Percentiles rank a stretch among this genome's conserved stretches.
These are phyloP conservation scores for Pristionchus maxplancki DNA, from an alignment of 2,888 invertebrate genomes.

Conservation along the genomic window DNA sequence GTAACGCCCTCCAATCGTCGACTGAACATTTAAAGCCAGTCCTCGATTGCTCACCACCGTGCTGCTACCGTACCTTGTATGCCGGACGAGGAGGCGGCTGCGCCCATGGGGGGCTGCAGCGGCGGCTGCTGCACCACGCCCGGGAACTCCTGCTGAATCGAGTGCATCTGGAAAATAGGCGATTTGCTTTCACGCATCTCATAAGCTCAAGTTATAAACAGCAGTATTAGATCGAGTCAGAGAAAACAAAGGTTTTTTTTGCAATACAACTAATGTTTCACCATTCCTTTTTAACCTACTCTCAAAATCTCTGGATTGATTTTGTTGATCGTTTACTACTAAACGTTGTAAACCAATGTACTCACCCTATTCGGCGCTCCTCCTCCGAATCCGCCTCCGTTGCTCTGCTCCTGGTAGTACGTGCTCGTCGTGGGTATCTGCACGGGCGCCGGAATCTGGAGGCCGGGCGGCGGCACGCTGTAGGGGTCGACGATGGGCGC, in stretches of 20 bases:
- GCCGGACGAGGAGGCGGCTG: neutral
- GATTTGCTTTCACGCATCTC: neutral
- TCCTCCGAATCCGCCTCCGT: constrained; percentile 8
- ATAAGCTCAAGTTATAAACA: too few relatives aligned
- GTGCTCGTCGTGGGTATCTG: neutral
- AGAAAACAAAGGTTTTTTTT: too few relatives aligned
- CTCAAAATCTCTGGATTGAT: too few relatives aligned
- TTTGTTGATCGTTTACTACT: too few relatives aligned
- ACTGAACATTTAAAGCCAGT: too few relatives aligned
- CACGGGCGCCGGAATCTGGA: neutral
- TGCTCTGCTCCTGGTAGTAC: constrained; percentile 28
- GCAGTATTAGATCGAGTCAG: too few relatives aligned
- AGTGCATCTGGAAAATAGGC: neutral
- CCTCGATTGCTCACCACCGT: too few relatives aligned
- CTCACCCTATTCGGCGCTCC: constrained; percentile 24
- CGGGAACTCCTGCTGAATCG: constrained; percentile 50
- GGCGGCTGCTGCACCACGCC: neutral
- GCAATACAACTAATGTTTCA: neutral
- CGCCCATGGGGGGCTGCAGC: neutral
- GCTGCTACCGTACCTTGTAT: constrained; percentile 1
- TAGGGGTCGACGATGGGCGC: neutral
- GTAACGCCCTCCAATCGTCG: neutral
- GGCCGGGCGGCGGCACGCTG: neutral
- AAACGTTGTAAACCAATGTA: neutral
- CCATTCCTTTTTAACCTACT: neutral